Percentiles rank a stretch among this genome's conserved stretches.
Evolutionary conservation across 2,113 vertebrate species (phyloP).

Genomic region (Neoarius graeffei): DNA sequence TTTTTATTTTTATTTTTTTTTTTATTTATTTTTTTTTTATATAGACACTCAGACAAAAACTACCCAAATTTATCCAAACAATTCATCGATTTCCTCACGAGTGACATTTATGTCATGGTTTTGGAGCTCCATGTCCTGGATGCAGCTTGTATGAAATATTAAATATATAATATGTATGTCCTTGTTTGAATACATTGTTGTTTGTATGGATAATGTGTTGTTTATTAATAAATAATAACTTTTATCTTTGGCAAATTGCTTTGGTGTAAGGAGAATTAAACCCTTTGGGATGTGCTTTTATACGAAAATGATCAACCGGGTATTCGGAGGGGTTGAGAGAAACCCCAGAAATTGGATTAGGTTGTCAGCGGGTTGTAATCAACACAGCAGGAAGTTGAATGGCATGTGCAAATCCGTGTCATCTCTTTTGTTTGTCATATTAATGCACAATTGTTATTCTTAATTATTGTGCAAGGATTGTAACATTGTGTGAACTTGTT

Average conservation of each 20-base stretch:
- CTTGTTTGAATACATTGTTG: no score
- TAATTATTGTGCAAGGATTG: neutral
- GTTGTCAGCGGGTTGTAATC: neutral
- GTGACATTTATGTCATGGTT: no score
- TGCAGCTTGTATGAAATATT: no score
- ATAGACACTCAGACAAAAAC: no score
- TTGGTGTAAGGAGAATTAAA: neutral
- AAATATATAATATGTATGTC: no score
- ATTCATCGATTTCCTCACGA: no score
- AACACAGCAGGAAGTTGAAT: no score
- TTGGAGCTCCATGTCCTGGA: no score
- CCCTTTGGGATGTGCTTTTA: neutral
- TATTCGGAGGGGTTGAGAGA: neutral
- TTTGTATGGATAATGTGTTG: neutral
- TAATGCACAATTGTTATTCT: neutral
- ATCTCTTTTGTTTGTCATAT: neutral
- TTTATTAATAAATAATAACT: neutral
- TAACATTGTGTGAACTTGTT: neutral
- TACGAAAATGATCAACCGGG: neutral
- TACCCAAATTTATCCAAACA: no score
- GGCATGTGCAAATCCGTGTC: no score
- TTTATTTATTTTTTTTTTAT: no score
- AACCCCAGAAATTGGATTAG: neutral
- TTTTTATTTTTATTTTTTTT: no score
- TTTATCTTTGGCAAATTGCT: neutral